Percentiles rank a stretch among this genome's conserved stretches.
Conservation (phyloP, 2,797 vertebrate species). For the Onychomys leucogaster region DNA sequence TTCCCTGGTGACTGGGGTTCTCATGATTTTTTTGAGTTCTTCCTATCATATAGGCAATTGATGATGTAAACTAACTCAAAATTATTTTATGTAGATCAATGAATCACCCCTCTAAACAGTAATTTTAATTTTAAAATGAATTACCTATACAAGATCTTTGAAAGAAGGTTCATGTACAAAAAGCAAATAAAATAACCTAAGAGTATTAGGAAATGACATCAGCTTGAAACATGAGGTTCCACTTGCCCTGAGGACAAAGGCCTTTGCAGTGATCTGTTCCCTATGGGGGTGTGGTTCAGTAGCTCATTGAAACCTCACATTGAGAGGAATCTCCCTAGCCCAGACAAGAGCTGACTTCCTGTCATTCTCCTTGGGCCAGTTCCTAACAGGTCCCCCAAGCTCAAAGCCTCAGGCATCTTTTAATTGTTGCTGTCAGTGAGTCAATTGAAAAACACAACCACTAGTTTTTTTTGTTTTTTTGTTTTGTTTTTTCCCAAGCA, state of each 20-base stretch:
- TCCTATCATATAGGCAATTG: not conserved
- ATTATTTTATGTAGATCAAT: not conserved
- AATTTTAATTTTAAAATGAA: constrained; percentile 34
- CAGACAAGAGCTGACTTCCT: not conserved
- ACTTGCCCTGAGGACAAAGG: not conserved
- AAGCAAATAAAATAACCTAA: not conserved
- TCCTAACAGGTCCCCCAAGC: not conserved
- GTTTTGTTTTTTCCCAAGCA: not conserved
- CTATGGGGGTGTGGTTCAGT: not conserved
- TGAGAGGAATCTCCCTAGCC: not conserved
- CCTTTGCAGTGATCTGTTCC: not conserved
- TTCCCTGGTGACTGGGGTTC: not conserved
- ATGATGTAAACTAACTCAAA: not conserved
- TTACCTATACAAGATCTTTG: not conserved
- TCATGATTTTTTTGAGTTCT: not conserved
- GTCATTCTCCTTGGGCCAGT: not conserved
- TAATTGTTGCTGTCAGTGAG: not conserved
- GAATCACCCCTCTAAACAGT: not conserved
- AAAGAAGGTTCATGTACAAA: not conserved
- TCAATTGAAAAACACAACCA: not conserved
- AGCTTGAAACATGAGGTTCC: not conserved
- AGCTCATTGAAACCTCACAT: not conserved
- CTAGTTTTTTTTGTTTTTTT: too few relatives aligned
- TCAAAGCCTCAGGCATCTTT: not conserved
- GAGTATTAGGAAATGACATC: not conserved